Evolutionary conservation across 2,113 vertebrate species (phyloP).

Genomic region (Microtus pennsylvanicus): DNA sequence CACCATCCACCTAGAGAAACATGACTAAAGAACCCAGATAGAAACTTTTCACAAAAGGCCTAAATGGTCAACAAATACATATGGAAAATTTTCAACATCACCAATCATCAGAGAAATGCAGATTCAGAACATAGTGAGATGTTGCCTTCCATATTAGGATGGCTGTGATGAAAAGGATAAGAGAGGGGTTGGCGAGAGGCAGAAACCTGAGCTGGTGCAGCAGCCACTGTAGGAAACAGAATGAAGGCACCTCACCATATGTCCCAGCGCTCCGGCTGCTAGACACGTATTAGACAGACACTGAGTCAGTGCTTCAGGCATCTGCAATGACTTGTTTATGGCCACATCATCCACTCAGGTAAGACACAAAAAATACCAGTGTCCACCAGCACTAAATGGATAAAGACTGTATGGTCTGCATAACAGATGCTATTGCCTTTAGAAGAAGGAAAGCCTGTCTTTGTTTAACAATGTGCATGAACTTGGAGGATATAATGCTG

Average conservation of each 20-base stretch:
- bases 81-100: neutral
- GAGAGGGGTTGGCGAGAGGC: neutral
- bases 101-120: neutral
- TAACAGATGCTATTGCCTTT: neutral
- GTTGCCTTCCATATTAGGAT: neutral
- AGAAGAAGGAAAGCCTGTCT: neutral
- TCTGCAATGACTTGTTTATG: neutral
- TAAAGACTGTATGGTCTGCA: neutral
- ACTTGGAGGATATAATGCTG: neutral
- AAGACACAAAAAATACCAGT: neutral
- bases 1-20: neutral
- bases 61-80: neutral
- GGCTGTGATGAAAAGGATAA: neutral
- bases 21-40: neutral
- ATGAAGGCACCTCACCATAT: neutral
- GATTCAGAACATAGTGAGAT: neutral
- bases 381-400: neutral
- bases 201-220: too few species aligned
- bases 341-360: neutral
- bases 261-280: neutral
- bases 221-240: neutral
- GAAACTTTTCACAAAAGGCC: neutral
- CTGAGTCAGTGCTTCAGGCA: neutral
- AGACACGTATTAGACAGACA: neutral
- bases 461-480: neutral